These are phyloP conservation scores for Drosophila formosana DNA, from an alignment of 2,888 invertebrate genomes.

Conservation along the genomic window DNA sequence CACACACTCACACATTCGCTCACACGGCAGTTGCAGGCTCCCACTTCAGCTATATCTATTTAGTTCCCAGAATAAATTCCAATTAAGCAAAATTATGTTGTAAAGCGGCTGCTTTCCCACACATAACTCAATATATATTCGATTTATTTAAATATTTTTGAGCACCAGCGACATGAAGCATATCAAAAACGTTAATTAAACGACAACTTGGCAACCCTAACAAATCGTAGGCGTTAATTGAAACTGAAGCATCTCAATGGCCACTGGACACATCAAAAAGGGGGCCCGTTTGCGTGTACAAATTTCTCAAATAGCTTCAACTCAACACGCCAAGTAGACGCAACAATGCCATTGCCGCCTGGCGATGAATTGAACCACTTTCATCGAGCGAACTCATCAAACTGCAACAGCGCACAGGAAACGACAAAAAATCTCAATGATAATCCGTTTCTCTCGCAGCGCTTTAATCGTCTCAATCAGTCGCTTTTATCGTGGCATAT, in stretches of 20 bases:
- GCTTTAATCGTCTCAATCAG: constrained; percentile 63
- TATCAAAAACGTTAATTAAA: constrained; percentile 49
- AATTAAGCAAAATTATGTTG: constrained; percentile 56
- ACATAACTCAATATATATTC: constrained; percentile 62
- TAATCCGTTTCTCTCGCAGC: constrained; percentile 67
- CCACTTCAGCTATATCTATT: background rate
- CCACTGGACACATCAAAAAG: constrained; percentile 51
- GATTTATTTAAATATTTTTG: constrained; percentile 65
- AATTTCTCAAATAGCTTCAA: constrained; percentile 34
- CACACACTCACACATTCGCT: constrained; percentile 10
- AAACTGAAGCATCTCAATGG: constrained; percentile 31
- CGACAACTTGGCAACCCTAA: constrained; percentile 59
- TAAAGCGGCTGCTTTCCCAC: constrained; percentile 52
- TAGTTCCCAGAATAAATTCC: constrained; percentile 53
- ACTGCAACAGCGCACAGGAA: constrained; percentile 63
- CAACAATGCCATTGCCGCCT: constrained; percentile 36
- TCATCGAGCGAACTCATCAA: constrained; percentile 27
- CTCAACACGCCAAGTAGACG: constrained; percentile 35
- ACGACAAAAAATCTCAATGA: constrained; percentile 56
- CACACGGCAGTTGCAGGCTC: background rate
- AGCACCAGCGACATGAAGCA: constrained; percentile 8
- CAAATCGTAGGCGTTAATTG: constrained; percentile 68
- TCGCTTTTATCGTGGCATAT: constrained; percentile 65
- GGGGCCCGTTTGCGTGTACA: constrained; percentile 60
- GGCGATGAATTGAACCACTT: constrained; percentile 39